phyloP scores from a whole-genome alignment of 1,140 invertebrate genomes.

The Brachionus calyciflorus region DNA sequence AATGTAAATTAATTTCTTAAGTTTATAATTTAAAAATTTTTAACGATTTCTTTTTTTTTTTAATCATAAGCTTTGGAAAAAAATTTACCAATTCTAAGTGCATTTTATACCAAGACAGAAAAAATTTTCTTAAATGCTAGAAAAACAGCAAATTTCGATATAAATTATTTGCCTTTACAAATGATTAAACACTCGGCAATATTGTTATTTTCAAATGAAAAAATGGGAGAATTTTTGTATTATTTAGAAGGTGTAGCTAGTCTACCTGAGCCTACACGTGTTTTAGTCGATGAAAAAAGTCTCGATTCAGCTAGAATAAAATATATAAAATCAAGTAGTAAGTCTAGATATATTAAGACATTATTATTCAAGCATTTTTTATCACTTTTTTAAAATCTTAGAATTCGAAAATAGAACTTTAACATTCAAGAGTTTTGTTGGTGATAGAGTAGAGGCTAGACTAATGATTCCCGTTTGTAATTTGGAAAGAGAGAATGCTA shows the following conservation, averaged over 20 bases:
- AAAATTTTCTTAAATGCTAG: constrained; percentile 51
- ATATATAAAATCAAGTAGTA: constrained; percentile 34
- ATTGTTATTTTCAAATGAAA: constrained; percentile 57
- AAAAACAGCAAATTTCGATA: constrained; percentile 51
- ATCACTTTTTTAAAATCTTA: too few species aligned
- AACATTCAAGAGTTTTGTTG: constrained; percentile 60
- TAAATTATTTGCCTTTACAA: constrained; percentile 58
- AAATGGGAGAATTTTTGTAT: constrained; percentile 59
- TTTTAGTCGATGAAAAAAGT: constrained; percentile 51
- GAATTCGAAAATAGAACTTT: constrained; percentile 55
- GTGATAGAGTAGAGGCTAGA: constrained; percentile 53
- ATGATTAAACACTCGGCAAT: constrained; percentile 56
- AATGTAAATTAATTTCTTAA: neutral
- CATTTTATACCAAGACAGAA: constrained; percentile 54
- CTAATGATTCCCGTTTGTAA: constrained; percentile 57
- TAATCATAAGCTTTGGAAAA: constrained; percentile 2
- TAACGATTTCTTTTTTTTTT: neutral
- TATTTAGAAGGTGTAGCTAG: constrained; percentile 56
- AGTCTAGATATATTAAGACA: neutral
- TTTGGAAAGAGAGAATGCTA: constrained; percentile 54
- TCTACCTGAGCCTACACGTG: constrained; percentile 52
- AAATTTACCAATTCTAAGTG: constrained; percentile 52
- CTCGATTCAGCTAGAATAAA: constrained; percentile 48
- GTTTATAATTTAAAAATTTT: neutral
- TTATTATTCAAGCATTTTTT: constrained; percentile 50